Evolutionary conservation across 2,888 invertebrate species (phyloP).

Genomic region (Ennomos erosarius): DNA sequence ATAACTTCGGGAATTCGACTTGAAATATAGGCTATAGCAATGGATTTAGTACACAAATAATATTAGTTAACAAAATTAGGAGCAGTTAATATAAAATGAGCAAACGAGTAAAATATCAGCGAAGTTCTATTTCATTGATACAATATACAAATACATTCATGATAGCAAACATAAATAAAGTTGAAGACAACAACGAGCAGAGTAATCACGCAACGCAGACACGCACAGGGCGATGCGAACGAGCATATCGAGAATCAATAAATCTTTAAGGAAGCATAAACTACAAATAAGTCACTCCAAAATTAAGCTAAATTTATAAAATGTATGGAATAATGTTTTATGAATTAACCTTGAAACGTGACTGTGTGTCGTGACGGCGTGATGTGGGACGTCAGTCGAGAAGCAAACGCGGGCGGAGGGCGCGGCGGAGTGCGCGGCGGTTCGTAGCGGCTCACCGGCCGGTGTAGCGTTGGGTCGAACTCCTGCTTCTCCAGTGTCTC

Average conservation of each 20-base stretch:
- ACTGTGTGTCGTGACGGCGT: slow-evolving; percentile 88
- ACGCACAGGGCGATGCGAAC: slow-evolving; percentile 47
- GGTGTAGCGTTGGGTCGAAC: slow-evolving; percentile 91
- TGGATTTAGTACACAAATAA: background rate
- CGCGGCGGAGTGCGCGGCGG: slow-evolving; percentile 86
- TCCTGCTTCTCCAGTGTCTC: slow-evolving; percentile 87
- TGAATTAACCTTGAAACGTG: slow-evolving; percentile 89
- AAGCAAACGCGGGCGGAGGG: slow-evolving; percentile 75
- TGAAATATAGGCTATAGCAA: background rate
- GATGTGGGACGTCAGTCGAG: slow-evolving; percentile 74
- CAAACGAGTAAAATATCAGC: slow-evolving; percentile 13
- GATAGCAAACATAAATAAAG: slow-evolving; percentile 39
- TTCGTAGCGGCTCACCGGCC: slow-evolving; percentile 91
- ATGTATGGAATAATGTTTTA: slow-evolving; percentile 46
- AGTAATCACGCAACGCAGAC: slow-evolving; percentile 57
- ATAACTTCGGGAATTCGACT: slow-evolving; percentile 5
- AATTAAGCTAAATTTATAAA: slow-evolving; percentile 60
- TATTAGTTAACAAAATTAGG: slow-evolving; percentile 3
- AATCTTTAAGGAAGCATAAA: slow-evolving; percentile 56
- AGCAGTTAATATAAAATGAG: slow-evolving; percentile 21
- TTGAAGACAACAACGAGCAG: slow-evolving; percentile 41
- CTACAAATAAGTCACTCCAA: slow-evolving; percentile 67
- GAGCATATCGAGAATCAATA: slow-evolving; percentile 66
- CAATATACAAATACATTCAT: slow-evolving; percentile 28
- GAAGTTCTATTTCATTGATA: slow-evolving; percentile 27